Evolutionary conservation across 2,797 vertebrate species (phyloP), one percentile per base, ranked within the genome.

Genomic region (Tangara arthus): DNA sequence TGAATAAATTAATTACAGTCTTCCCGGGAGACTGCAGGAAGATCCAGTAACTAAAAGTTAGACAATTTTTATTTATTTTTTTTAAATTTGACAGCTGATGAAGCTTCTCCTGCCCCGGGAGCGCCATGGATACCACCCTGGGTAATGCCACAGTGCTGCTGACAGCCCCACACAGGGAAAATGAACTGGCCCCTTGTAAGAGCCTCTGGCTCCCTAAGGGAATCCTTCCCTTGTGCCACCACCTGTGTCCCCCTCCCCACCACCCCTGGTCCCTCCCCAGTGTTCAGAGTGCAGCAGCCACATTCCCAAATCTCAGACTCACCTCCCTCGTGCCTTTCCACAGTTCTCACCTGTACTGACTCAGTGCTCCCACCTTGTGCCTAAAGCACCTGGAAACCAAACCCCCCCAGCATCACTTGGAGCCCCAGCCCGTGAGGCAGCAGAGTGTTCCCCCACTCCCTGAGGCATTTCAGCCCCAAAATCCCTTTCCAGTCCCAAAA

Each of bases 311-410:
- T 12, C 68, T 21, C 14, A 41, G 35, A 17, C 12, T 53, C 56
- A 10, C 6, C 82, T 15, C 35, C 34, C 50, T 4, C 23, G 0
- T 19, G 15, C 7, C 1, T 21, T 44, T 9, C 50, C 41, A 6
- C 32, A 44, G 46, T 15, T 71, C 66, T 73, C 20, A 23, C 47
- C 41, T 30, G 12, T 4, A 30, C 2, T 6, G 28, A 11, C 30
- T 39, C 79, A 0, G 12, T 26, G 71, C 52, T 59, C 39, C 64
- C 56, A 41, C 41, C 27, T 57, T 3, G 0, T 35, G 53, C 52
- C 42, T 21, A 2, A 77, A 84, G n/a, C 8, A 2, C 14, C 32
- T 17, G 55, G 27, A 68, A 37, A 78, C 12, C 61, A 44, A 81
- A 12, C 3, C 9, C 20, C 16, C 2, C 6, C 15, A 26, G 12